A percentile compares a stretch with the other conserved stretches of the same genome.
Evolutionary conservation across 2,113 vertebrate species (phyloP).

Genomic region (Saccopteryx bilineata): DNA sequence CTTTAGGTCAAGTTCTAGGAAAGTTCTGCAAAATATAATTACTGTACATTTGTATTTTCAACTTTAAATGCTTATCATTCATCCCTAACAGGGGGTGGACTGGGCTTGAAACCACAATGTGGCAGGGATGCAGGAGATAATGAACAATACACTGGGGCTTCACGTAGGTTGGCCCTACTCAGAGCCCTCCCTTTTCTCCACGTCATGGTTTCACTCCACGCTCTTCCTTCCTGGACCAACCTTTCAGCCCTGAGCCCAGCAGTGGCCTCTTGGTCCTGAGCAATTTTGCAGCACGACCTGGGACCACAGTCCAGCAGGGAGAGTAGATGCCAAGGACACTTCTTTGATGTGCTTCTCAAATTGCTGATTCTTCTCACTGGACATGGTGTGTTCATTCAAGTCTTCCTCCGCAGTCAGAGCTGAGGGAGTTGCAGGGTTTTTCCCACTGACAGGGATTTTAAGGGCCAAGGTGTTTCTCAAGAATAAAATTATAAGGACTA

Average conservation of each 20-base stretch:
- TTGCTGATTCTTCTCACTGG: background rate
- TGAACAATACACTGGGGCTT: accelerated
- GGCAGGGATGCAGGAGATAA: background rate
- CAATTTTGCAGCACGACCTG: background rate
- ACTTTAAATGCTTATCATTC: background rate
- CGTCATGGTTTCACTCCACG: background rate
- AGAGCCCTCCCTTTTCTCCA: background rate
- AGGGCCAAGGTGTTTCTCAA: background rate
- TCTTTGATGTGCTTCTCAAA: no score
- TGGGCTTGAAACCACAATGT: background rate
- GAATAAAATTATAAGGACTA: background rate
- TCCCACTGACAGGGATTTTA: background rate
- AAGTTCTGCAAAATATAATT: background rate
- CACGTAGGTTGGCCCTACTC: background rate
- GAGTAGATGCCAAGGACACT: background rate
- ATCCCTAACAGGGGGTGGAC: background rate
- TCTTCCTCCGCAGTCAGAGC: background rate
- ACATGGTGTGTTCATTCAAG: accelerated
- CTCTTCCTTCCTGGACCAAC: background rate
- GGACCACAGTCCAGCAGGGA: background rate
- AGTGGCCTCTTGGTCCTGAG: background rate
- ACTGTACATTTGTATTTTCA: constrained; percentile 34
- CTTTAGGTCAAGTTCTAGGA: background rate
- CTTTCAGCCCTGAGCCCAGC: background rate
- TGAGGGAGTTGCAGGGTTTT: background rate